phyloP scores from a whole-genome alignment of 92 coral and sea anemone genomes.

The Phenganax stokvisi region DNA sequence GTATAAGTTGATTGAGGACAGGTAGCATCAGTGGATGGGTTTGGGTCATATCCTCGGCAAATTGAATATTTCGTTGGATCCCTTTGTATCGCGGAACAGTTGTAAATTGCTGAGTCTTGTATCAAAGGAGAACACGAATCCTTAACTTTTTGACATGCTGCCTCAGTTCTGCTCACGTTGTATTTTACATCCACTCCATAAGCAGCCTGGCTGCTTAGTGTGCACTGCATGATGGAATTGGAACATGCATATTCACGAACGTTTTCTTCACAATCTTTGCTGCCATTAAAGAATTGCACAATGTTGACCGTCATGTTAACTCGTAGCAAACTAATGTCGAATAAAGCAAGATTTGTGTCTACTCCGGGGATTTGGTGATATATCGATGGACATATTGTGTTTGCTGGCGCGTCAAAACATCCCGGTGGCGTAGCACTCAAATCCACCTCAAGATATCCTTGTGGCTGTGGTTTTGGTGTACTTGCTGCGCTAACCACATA shows the following conservation, averaged over 20 bases:
- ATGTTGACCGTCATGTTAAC: not conserved
- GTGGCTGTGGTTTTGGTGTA: not conserved
- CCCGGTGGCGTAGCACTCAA: not conserved
- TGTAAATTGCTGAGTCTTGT: not conserved
- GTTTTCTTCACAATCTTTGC: not conserved
- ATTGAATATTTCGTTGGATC: not conserved
- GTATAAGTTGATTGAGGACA: not conserved
- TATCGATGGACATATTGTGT: not conserved
- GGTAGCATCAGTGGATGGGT: not conserved
- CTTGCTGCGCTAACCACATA: constrained; percentile 8
- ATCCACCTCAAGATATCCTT: not conserved
- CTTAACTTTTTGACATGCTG: not conserved
- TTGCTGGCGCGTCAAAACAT: not conserved
- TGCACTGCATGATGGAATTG: not conserved
- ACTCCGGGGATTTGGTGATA: not conserved
- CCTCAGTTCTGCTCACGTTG: not conserved
- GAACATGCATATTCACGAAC: constrained; percentile 9
- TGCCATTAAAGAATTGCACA: not conserved
- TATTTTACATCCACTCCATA: not conserved
- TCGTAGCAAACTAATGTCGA: not conserved
- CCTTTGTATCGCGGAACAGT: not conserved
- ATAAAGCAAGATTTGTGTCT: not conserved
- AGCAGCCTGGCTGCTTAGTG: not conserved
- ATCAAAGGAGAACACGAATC: not conserved
- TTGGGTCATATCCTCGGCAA: not conserved